phyloP scores from a whole-genome alignment of 2,888 invertebrate species.

The Stratiomys singularior region DNA sequence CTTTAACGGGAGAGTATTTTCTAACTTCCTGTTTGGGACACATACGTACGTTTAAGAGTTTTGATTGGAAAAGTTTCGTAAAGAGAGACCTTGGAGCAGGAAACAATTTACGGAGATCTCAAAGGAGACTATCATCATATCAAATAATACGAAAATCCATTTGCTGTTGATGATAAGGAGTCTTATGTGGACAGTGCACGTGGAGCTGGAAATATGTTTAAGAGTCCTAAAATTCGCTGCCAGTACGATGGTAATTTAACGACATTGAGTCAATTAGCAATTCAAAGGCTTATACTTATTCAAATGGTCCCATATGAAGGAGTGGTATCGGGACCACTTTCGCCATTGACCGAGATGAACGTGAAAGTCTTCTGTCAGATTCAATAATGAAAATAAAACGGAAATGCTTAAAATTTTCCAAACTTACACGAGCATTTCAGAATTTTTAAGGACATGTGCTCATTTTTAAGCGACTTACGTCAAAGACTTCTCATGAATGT shows the following conservation, averaged over 20 bases:
- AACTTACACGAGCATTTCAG: too few relatives aligned
- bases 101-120: conserved; percentile 10
- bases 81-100: background rate
- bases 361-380: background rate
- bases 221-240: too few relatives aligned
- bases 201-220: too few relatives aligned
- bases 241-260: too few relatives aligned
- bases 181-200: too few relatives aligned
- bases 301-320: background rate
- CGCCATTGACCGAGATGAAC: background rate
- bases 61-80: conserved; percentile 20
- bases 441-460: too few relatives aligned
- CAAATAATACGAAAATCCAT: background rate
- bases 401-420: too few relatives aligned
- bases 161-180: too few relatives aligned
- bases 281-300: too few relatives aligned
- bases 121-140: background rate
- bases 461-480: too few relatives aligned
- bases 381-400: background rate
- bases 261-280: too few relatives aligned
- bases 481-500: too few relatives aligned
- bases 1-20: background rate
- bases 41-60: background rate
- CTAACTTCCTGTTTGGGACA: background rate
- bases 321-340: background rate